Base-by-base conservation (phyloP, 1,140 invertebrate species). In the Cydia pomonella region DNA sequence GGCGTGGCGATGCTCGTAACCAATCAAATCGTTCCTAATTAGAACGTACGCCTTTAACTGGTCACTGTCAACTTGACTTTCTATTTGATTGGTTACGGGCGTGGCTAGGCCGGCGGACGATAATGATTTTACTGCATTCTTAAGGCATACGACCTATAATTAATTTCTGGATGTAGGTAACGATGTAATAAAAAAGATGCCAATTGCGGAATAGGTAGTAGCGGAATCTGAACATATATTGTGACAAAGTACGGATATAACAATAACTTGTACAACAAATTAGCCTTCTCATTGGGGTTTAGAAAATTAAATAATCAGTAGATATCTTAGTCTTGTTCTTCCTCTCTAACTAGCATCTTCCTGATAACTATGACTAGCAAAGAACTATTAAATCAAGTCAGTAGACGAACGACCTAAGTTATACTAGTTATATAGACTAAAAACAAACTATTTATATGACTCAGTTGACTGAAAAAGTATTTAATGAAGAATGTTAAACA, bases 351-450 rank as follows among this genome's bases (percentile, higher is more conserved):
- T 63, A 13, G 59, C 21, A 27, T 63, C 25, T 63, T 63, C 10
- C n/a, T 23, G 59, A 63, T 63, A 63, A 6, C 21, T 63, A 18
- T 44, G 41, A 13, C 41, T 44, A 44, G 18, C 21, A 21, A 59
- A 59, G 18, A 59, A 21, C 53, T 21, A 59, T 21, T 59, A 18
- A 59, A 59, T 59, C 53, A 59, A 59, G 53, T 59, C 53, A 59
- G 18, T 59, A 59, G 53, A 10, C 18, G 1, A 50, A 63, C 59
- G 10, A 63, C 23, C 18, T 63, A 63, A 59, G 1, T 44, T 44
- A 44, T 44, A 44, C 41, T 44, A 29, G 6, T 3, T 29, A 44
- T 44, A 12, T 44, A 13, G 41, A 16, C 12, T 44, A 44, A 44
- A 44, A 44, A 44, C 41, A 44, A 12, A 44, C 7, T 38, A 38